phyloP scores from a whole-genome alignment of 2,888 invertebrate species.

The Rhamnusium bicolor region DNA sequence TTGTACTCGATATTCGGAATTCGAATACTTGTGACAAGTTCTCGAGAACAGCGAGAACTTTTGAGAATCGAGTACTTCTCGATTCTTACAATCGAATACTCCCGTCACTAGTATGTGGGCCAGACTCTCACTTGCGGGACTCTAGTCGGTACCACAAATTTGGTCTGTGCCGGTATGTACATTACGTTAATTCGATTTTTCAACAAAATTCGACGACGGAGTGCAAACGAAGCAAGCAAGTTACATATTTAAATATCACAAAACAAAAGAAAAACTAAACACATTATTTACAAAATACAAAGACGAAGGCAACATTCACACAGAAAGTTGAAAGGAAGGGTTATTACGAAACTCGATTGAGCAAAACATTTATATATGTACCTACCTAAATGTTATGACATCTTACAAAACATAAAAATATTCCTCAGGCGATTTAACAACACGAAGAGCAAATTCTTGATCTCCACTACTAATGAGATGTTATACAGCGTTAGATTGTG shows the following conservation, averaged over 20 bases:
- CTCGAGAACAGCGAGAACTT: no score
- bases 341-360: background rate
- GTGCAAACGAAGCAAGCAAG: no score
- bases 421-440: constrained; percentile 3
- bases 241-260: background rate
- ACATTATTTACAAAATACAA: background rate
- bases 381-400: constrained; percentile 2
- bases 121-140: no score
- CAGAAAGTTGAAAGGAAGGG: constrained; percentile 15
- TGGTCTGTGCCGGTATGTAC: no score
- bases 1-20: no score
- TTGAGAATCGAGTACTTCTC: no score
- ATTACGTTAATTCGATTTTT: no score
- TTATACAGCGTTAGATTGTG: constrained; percentile 28
- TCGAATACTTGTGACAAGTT: no score
- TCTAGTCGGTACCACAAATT: no score
- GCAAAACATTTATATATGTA: background rate
- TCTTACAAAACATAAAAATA: constrained; percentile 17
- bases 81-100: no score
- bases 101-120: no score
- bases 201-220: no score
- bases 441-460: constrained; percentile 37
- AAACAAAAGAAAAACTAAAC: background rate
- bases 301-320: background rate
- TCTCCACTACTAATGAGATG: constrained; percentile 40